Evolutionary conservation across 2,888 invertebrate genomes (phyloP), one percentile per base, ranked within the genome.

Genomic region (Lasioglossum leucozonium): DNA sequence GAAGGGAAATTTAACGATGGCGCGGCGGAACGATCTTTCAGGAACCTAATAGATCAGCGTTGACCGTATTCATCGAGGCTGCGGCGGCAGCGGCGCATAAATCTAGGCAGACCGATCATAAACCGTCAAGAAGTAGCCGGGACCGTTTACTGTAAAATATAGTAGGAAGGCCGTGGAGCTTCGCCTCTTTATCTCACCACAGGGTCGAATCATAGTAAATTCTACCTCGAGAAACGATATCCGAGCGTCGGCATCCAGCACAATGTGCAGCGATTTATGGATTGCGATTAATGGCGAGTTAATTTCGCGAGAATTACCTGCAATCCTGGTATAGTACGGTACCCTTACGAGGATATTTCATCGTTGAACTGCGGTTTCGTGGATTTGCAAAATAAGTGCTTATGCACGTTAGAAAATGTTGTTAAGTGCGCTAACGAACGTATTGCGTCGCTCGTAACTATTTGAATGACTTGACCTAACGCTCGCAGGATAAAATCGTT

Each of bases 251-350:
- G 62, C 42, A 55, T 81, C 34, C 72, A 22, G 72, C 42, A 82
- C 72, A 76, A 83, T 83, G 44, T 34, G 10, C 51, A 30, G 40
- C 69, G 83, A 84, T 77, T 84, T 77, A 82, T 84, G 77, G 16
- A 22, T 42, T 4, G 44, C 76, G 77, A 72, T 84, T 82, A 83
- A 74, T 69, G 40, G 34, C 26, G 4, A 42, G 51, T 74, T 83
- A 77, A 77, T 83, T 83, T 51, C 34, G 69, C 44, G 67, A 67
- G 34, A 55, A 72, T 42, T 37, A 40, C 13, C 58, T 18, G 47
- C 0, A 26, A 47, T 37, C 22, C 67, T 13, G 4, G 37, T 16
- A 34, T 34, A 44, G 18, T n/a, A 13, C 2, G 8, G 67, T 44
- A 8, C n/a, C 2, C 44, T 2, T 30, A 16, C n/a, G n/a, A 65